Base-by-base conservation (phyloP, 2,797 vertebrate species). In the Melanotaenia boesemani region DNA sequence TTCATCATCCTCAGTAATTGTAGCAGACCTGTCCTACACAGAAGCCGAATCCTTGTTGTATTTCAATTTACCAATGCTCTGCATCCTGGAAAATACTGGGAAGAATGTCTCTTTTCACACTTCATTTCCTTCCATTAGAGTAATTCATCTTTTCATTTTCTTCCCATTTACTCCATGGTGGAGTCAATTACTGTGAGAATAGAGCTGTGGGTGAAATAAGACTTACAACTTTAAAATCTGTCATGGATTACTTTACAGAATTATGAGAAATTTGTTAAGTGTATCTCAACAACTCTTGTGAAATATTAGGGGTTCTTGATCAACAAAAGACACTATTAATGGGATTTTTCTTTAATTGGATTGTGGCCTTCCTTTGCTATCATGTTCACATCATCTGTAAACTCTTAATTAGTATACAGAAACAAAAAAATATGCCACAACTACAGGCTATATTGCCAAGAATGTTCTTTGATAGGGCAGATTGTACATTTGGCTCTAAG, bases 1-100 rank as follows among this genome's bases (percentile, higher is more conserved):
- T 4, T 58, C 68, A 78, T 82, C 6, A 54, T 79, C 58, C 67
- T 77, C 74, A 61, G 39, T 96, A 95, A 95, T 92, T 89, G 88
- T 88, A 92, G 68, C 58, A 62, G 82, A 76, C 84, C 81, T 65
- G 76, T 82, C 66, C 84, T 54, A 60, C 62, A 68, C 54, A 83
- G 73, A 75, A 74, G 85, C 91, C 80, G 82, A 91, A 91, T 92
- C 64, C 86, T 93, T 89, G 89, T 90, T 91, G 93, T 93, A 92
- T 92, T 95, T 96, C 94, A 95, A 96, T 93, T 95, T 94, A 94
- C 89, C 74, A 80, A 93, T 78, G 63, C 58, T 67, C 85, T 80
- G 80, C 70, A 74, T 88, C 83, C 71, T 78, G 62, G 80, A 80
- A 84, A 90, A 92, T 90, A 89, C 87, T 86, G 87, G 79, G 86